These are phyloP conservation scores for Colletes latitarsis DNA, from an alignment of 1,140 invertebrate genomes.

Conservation along the genomic window DNA sequence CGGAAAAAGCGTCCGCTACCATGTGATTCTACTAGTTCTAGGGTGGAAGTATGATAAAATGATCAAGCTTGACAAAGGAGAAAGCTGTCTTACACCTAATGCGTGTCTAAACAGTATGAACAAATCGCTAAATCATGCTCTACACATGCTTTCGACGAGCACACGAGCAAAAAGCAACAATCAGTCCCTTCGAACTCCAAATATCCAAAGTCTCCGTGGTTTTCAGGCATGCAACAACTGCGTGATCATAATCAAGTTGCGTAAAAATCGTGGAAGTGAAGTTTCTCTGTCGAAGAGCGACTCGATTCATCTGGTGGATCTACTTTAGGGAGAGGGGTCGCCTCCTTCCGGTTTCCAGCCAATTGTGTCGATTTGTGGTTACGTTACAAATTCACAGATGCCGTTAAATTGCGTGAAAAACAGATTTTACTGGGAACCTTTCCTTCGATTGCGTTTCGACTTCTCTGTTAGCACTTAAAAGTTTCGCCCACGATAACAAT, in stretches of 20 bases:
- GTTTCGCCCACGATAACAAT: background rate
- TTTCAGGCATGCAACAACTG: constrained; percentile 51
- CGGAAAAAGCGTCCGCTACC: background rate
- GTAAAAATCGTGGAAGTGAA: constrained; percentile 47
- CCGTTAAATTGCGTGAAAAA: background rate
- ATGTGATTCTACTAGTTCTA: constrained; percentile 11
- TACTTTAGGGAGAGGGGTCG: constrained; percentile 72
- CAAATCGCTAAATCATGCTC: constrained; percentile 22
- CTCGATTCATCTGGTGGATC: constrained; percentile 69
- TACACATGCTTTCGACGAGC: constrained; percentile 46
- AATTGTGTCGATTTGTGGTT: constrained; percentile 24
- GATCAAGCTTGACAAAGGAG: constrained; percentile 40
- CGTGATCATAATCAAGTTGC: constrained; percentile 48
- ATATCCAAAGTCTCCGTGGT: constrained; percentile 33
- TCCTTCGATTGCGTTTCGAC: background rate
- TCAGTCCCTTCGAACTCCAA: constrained; percentile 44
- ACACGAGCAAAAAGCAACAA: constrained; percentile 33
- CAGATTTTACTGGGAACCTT: background rate
- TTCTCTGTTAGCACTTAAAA: background rate
- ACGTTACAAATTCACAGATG: background rate
- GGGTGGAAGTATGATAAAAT: constrained; percentile 18
- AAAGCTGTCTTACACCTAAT: constrained; percentile 22
- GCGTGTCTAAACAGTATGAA: constrained; percentile 26
- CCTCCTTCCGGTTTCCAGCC: constrained; percentile 45
- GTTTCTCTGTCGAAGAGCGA: constrained; percentile 53